Conservation (phyloP, 1,140 invertebrate genomes). For the Diachasmimorpha longicaudata region DNA sequence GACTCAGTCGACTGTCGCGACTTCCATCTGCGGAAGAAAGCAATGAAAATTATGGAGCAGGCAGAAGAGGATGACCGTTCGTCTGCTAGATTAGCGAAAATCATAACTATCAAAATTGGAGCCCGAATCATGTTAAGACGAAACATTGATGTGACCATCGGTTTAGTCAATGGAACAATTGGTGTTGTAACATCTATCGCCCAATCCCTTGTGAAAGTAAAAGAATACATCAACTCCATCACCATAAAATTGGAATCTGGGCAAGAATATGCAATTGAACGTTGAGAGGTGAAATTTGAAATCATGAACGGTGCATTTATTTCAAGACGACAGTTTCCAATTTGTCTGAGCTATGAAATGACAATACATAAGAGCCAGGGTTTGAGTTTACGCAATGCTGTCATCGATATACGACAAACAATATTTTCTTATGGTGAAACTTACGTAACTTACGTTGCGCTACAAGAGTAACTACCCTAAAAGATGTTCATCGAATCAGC, state of each 20-base stretch:
- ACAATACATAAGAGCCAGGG: slow-evolving; percentile 57
- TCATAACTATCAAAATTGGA: slow-evolving; percentile 41
- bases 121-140: slow-evolving; percentile 43
- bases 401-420: slow-evolving; percentile 43
- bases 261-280: slow-evolving; percentile 16
- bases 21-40: slow-evolving; percentile 11
- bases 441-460: slow-evolving; percentile 51
- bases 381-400: slow-evolving; percentile 44
- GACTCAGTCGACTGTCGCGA: slow-evolving; percentile 12
- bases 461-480: slow-evolving; percentile 43
- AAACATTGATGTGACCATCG: slow-evolving; percentile 49
- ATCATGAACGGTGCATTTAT: slow-evolving; percentile 43
- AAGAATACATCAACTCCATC: slow-evolving; percentile 1
- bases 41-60: neutral
- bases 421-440: slow-evolving; percentile 48
- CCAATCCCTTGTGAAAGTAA: slow-evolving; percentile 4
- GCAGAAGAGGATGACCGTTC: neutral
- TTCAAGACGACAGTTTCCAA: slow-evolving; percentile 51
- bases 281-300: slow-evolving; percentile 19
- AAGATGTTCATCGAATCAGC: slow-evolving; percentile 35
- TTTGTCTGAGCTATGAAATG: slow-evolving; percentile 48
- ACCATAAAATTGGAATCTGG: slow-evolving; percentile 13
- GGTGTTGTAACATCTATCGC: slow-evolving; percentile 32
- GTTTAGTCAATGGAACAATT: slow-evolving; percentile 41
- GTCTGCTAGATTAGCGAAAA: slow-evolving; percentile 22